Evolutionary conservation across 2,113 vertebrate species (phyloP), one percentile per base, ranked within the genome.

Genomic region (Gnathonemus longibarbis): DNA sequence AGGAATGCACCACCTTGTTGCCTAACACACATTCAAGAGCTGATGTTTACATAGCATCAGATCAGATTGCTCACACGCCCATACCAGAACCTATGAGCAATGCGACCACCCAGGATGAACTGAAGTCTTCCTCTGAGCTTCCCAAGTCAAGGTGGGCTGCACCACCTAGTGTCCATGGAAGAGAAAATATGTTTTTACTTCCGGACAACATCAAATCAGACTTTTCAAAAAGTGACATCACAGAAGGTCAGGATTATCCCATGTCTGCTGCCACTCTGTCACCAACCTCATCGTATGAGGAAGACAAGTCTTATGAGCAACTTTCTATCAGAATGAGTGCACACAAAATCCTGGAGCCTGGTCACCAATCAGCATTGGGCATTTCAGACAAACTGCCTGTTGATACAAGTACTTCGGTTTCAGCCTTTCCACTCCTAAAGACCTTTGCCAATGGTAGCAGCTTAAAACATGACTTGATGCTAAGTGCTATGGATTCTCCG

Each of bases 31-130:
- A 97, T 90, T 98, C 97, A 19, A 98, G 96, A 62, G 97, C 97
- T 21, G 97, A 98, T 95, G 97, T 98, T 91, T 98, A 97, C 56
- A 98, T 97, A 92, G 97, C 97, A 91, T 97, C 97, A 87, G 97
- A 98, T 66, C 97, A 97, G n/a, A 96, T 98, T 95, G 97, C 98
- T 92, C 97, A 97, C 91, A 98, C 98, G 97, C 96, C 97, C 1
- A 98, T 97, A 89, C 97, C 97, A 3, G 96, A 98, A 27, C 93
- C 97, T 77, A 97, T 97, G 96, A 98, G 97, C 24, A 97, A 98
- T 42, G 98, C 97, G 96, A 97, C 96, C 85, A 97, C 96, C 90
- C 97, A 98, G 19, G 97, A 98, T 15, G 96, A 97, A 93, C 96
- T 95, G 0, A 96, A 97, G 89, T 97, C 97, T 1, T 97, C 96